phyloP scores from a whole-genome alignment of 2,797 vertebrate genomes.

The Austrolebias charrua region DNA sequence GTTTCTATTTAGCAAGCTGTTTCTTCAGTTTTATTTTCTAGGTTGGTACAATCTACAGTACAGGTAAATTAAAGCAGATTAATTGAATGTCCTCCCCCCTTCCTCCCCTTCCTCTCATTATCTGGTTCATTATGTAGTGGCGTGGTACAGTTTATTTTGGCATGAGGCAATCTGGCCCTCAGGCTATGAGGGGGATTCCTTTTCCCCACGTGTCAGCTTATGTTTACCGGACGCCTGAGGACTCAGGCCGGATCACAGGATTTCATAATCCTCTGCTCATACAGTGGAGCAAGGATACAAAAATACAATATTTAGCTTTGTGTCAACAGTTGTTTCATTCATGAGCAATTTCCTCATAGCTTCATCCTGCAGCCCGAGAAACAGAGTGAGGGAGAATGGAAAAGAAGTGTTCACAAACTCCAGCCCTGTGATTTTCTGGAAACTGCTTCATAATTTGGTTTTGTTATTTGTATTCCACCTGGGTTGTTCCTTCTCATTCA shows the following conservation, averaged over 20 bases:
- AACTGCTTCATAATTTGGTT: slow-evolving; percentile 53
- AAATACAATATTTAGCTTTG: slow-evolving; percentile 71
- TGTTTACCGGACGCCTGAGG: slow-evolving; percentile 77
- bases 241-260: slow-evolving; percentile 74
- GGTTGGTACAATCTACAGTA: slow-evolving; percentile 39
- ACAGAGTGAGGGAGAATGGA: slow-evolving; percentile 27
- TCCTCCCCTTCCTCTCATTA: slow-evolving; percentile 64
- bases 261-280: slow-evolving; percentile 75
- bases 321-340: slow-evolving; percentile 81
- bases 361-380: slow-evolving; percentile 46
- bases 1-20: slow-evolving; percentile 5
- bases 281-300: slow-evolving; percentile 62
- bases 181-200: slow-evolving; percentile 74
- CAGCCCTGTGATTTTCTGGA: slow-evolving; percentile 56
- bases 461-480: slow-evolving; percentile 58
- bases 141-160: slow-evolving; percentile 58
- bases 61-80: slow-evolving; percentile 41
- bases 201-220: slow-evolving; percentile 78
- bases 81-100: slow-evolving; percentile 58
- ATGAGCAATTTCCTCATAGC: slow-evolving; percentile 75
- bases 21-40: slow-evolving; percentile 4
- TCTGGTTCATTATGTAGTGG: slow-evolving; percentile 55
- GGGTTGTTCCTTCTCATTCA: slow-evolving; percentile 45
- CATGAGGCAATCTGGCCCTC: slow-evolving; percentile 61
- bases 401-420: slow-evolving; percentile 53